phyloP scores from a whole-genome alignment of 2,888 invertebrate genomes.

The Zele albiditarsus region DNA sequence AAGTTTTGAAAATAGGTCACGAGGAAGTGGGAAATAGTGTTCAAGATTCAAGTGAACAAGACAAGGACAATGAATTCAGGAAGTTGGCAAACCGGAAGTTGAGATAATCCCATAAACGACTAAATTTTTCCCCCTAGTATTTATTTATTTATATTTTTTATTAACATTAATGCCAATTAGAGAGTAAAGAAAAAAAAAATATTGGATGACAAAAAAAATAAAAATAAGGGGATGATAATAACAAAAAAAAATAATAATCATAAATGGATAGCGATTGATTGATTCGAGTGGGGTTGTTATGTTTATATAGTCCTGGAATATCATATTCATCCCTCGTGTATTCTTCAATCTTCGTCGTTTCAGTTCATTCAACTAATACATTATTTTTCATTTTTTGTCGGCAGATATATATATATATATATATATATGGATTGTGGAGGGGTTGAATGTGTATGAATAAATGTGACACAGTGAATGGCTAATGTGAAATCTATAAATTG shows the following conservation, averaged over 20 bases:
- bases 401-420: too few species aligned
- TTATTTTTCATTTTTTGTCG: too few species aligned
- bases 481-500: constrained; percentile 62
- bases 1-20: constrained; percentile 13
- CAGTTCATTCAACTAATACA: constrained; percentile 24
- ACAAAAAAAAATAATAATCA: not conserved
- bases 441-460: constrained; percentile 42
- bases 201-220: not conserved
- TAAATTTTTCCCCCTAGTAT: not conserved
- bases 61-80: not conserved
- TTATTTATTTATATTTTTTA: not conserved
- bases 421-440: not conserved
- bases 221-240: not conserved
- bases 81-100: constrained; percentile 19
- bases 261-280: constrained; percentile 29
- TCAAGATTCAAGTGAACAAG: not conserved
- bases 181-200: not conserved
- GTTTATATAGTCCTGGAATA: constrained; percentile 15
- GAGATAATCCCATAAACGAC: constrained; percentile 9
- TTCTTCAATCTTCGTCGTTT: constrained; percentile 33
- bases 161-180: constrained; percentile 2
- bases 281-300: not conserved
- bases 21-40: not conserved
- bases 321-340: constrained; percentile 8
- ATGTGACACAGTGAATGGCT: constrained; percentile 51